These are phyloP conservation scores for Meteorus sp. DNA, from an alignment of 1,140 invertebrate species.

Conservation along the genomic window DNA sequence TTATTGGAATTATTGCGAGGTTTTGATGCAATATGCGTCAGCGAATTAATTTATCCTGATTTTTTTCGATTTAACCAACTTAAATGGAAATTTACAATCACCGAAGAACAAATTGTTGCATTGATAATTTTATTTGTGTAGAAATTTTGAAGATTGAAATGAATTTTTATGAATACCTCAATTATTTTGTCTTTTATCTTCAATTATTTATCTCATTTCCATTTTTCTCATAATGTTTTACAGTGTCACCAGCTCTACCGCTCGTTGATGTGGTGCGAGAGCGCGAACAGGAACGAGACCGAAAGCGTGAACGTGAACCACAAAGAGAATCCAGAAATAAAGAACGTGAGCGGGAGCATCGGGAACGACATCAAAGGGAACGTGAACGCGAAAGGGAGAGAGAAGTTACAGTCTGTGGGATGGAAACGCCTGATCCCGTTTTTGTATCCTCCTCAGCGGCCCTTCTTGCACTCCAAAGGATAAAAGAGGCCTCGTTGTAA, in stretches of 20 bases:
- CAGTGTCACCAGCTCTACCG: slow-evolving; percentile 37
- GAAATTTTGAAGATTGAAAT: no score
- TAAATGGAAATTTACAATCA: no score
- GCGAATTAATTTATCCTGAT: no score
- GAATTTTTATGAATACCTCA: no score
- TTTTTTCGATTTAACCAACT: no score
- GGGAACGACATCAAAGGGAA: slow-evolving; percentile 44
- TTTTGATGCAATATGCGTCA: no score
- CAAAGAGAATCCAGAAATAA: slow-evolving; percentile 19
- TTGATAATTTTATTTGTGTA: no score
- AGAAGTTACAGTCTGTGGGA: slow-evolving; percentile 48
- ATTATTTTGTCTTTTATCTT: slow-evolving; percentile 1
- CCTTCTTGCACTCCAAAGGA: slow-evolving; percentile 60
- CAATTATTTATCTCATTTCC: not conserved
- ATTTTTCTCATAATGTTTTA: slow-evolving; percentile 21
- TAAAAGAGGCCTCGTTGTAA: slow-evolving; percentile 63
- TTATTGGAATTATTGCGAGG: no score
- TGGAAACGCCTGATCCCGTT: slow-evolving; percentile 53
- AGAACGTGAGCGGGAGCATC: slow-evolving; percentile 42
- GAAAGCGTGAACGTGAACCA: slow-evolving; percentile 41
- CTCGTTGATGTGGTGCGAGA: slow-evolving; percentile 35
- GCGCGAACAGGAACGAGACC: slow-evolving; percentile 33
- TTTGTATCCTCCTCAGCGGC: slow-evolving; percentile 58
- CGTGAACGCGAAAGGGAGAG: slow-evolving; percentile 47
- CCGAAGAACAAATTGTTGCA: no score